Evolutionary conservation across 1,140 invertebrate species (phyloP).

Genomic region (Macrobrachium nipponense): DNA sequence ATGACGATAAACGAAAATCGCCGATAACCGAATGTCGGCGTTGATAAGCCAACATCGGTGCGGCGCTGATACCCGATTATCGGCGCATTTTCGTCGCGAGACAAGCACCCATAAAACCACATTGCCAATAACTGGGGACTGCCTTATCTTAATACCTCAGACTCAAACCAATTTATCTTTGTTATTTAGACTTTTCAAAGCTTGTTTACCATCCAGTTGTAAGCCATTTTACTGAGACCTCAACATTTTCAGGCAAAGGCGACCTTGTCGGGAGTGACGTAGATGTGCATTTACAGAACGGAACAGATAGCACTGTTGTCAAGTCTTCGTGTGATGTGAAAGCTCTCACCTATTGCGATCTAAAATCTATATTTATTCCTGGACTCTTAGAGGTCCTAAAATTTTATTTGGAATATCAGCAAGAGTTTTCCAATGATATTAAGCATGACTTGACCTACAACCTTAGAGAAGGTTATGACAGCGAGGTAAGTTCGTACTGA

Average conservation of each 20-base stretch:
- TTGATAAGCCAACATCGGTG: too few species aligned
- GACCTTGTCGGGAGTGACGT: slow-evolving; percentile 97
- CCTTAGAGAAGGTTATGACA: slow-evolving; percentile 91
- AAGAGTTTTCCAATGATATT: slow-evolving; percentile 92
- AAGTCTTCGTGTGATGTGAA: slow-evolving; percentile 95
- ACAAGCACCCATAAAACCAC: too few species aligned
- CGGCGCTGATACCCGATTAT: too few species aligned
- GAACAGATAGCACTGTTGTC: slow-evolving; percentile 83
- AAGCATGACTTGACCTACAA: slow-evolving; percentile 97
- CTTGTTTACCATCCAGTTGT: neutral
- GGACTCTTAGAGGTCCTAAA: slow-evolving; percentile 90
- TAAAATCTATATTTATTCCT: slow-evolving; percentile 92
- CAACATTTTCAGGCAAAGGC: slow-evolving; percentile 83
- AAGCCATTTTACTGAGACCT: neutral
- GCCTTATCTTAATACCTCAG: too few species aligned
- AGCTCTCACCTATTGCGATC: slow-evolving; percentile 93
- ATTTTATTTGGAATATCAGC: slow-evolving; percentile 93
- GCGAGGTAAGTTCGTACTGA: slow-evolving; percentile 73
- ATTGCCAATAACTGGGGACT: too few species aligned
- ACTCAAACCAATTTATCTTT: too few species aligned
- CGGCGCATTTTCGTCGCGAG: too few species aligned
- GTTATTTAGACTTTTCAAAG: neutral
- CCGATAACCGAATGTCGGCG: too few species aligned
- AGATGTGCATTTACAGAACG: slow-evolving; percentile 67
- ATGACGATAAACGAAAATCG: too few species aligned